A percentile compares a stretch with the other conserved stretches of the same genome.
These are phyloP conservation scores for Grammomys surdaster DNA, from an alignment of 2,113 vertebrate genomes.

Conservation along the genomic window DNA sequence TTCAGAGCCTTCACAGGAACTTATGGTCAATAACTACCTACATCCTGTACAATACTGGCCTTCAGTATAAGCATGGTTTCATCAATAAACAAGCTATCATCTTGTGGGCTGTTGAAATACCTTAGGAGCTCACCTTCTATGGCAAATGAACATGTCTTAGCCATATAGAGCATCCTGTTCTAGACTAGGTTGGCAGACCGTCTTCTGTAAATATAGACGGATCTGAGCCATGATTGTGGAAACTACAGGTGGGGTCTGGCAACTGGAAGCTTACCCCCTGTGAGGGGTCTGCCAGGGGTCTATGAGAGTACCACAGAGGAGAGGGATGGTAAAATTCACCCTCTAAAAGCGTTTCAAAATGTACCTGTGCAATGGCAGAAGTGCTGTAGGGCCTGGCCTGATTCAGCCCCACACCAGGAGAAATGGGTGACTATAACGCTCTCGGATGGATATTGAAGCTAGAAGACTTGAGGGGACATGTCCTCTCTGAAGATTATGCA, in stretches of 20 bases:
- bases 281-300: not conserved
- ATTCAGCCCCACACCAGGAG: not conserved
- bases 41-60: not conserved
- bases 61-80: not conserved
- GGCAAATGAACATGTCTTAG: not conserved
- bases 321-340: not conserved
- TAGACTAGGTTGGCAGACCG: not conserved
- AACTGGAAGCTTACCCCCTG: accelerated
- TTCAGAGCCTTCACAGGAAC: not conserved
- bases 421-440: not conserved
- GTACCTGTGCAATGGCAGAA: not conserved
- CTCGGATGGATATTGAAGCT: not conserved
- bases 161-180: not conserved
- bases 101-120: not conserved
- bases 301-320: not conserved
- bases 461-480: not conserved
- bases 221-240: not conserved
- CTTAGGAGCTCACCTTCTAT: not conserved
- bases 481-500: not conserved
- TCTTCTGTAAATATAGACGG: not conserved
- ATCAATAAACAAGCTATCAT: not conserved
- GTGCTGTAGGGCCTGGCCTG: not conserved
- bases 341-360: not conserved
- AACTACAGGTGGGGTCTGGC: not conserved
- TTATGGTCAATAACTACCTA: not conserved